These are phyloP conservation scores for Trachurus trachurus DNA, from an alignment of 2,797 vertebrate genomes.

Conservation along the genomic window DNA sequence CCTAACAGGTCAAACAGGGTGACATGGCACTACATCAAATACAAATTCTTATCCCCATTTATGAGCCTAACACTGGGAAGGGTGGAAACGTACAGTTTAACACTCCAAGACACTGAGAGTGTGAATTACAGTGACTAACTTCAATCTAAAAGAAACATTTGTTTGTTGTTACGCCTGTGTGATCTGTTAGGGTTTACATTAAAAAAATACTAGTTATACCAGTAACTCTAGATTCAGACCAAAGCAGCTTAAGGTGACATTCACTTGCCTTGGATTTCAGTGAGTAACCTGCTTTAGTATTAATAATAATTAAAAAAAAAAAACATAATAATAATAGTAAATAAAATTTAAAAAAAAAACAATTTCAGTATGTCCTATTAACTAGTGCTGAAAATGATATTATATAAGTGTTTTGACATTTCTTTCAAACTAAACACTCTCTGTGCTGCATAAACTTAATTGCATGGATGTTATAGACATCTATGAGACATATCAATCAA, in stretches of 20 bases:
- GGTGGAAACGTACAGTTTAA: slow-evolving; percentile 21
- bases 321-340: no score
- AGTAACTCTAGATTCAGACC: not conserved
- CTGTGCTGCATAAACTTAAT: not conserved
- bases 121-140: not conserved
- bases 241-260: not conserved
- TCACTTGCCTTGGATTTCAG: not conserved
- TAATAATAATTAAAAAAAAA: no score
- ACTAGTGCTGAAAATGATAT: not conserved
- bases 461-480: no score
- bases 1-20: slow-evolving; percentile 56
- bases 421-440: not conserved
- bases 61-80: not conserved
- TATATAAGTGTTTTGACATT: not conserved
- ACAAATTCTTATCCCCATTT: slow-evolving; percentile 3
- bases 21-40: slow-evolving; percentile 33
- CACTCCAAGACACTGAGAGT: not conserved
- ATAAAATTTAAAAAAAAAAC: no score
- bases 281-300: no score
- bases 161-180: not conserved
- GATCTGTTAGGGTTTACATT: not conserved
- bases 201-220: no score
- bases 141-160: not conserved
- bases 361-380: not conserved
- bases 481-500: not conserved